These are phyloP conservation scores for Lapara coniferarum DNA, from an alignment of 2,888 invertebrate species.

Conservation along the genomic window DNA sequence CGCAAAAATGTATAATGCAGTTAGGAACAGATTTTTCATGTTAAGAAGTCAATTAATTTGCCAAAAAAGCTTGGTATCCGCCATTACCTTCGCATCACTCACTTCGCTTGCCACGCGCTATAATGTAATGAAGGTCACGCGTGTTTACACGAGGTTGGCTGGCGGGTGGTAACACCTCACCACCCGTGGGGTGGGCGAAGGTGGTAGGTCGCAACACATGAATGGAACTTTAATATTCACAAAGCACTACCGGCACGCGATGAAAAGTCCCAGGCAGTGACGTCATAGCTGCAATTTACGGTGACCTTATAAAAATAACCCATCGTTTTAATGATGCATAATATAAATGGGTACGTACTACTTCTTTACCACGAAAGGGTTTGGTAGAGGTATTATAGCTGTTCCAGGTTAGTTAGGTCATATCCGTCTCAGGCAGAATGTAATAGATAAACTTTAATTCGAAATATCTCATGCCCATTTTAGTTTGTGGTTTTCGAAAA, in stretches of 20 bases:
- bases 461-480: too few species aligned
- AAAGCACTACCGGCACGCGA: not conserved
- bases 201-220: not conserved
- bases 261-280: constrained; percentile 4
- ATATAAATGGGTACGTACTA: too few species aligned
- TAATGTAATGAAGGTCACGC: not conserved
- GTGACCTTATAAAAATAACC: constrained; percentile 2
- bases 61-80: not conserved
- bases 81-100: not conserved
- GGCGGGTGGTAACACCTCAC: not conserved
- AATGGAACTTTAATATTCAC: constrained; percentile 1
- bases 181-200: not conserved
- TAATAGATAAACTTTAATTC: too few species aligned
- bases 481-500: too few species aligned
- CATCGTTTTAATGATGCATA: too few species aligned
- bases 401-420: too few species aligned
- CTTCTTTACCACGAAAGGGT: too few species aligned
- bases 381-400: too few species aligned
- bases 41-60: too few species aligned
- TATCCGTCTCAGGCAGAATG: too few species aligned
- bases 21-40: too few species aligned
- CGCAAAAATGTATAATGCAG: too few species aligned
- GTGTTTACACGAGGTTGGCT: not conserved
- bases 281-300: not conserved
- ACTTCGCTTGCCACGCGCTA: not conserved